Evolutionary conservation across 2,797 vertebrate species (phyloP).

Genomic region (Pitangus sulphuratus): DNA sequence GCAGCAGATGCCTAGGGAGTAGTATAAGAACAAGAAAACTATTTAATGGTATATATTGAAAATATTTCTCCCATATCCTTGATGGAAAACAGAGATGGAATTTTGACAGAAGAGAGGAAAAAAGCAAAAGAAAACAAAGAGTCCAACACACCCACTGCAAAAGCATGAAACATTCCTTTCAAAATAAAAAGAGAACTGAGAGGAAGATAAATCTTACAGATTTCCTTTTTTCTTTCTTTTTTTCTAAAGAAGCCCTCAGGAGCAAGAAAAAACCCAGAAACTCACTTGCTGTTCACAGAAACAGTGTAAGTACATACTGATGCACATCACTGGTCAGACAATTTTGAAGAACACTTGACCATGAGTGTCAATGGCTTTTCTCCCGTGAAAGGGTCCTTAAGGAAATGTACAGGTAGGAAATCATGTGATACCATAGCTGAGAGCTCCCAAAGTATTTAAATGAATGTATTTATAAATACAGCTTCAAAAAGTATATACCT

Average conservation of each 20-base stretch:
- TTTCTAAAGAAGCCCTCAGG: neutral
- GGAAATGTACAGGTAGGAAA: neutral
- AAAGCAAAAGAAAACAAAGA: conserved; percentile 42
- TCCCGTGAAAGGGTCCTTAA: neutral
- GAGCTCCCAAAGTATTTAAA: neutral
- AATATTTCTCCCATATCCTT: conserved; percentile 55
- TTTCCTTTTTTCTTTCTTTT: neutral
- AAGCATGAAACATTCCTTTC: conserved; percentile 33
- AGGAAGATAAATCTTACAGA: neutral
- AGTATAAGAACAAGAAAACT: conserved; percentile 59
- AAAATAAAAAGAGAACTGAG: conserved; percentile 1
- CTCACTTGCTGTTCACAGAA: neutral
- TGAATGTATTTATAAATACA: neutral
- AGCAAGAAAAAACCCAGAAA: neutral
- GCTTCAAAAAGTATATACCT: neutral
- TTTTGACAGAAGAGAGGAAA: conserved; percentile 30
- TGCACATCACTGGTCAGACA: neutral
- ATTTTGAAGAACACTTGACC: neutral
- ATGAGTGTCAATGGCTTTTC: neutral
- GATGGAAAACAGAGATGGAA: conserved; percentile 61
- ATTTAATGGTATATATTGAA: conserved; percentile 56
- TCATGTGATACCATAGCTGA: neutral
- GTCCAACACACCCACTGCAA: neutral
- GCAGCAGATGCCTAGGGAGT: conserved; percentile 45
- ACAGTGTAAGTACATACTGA: neutral